Evolutionary conservation across 2,797 vertebrate species (phyloP).

Genomic region (Kryptolebias ocellatus): DNA sequence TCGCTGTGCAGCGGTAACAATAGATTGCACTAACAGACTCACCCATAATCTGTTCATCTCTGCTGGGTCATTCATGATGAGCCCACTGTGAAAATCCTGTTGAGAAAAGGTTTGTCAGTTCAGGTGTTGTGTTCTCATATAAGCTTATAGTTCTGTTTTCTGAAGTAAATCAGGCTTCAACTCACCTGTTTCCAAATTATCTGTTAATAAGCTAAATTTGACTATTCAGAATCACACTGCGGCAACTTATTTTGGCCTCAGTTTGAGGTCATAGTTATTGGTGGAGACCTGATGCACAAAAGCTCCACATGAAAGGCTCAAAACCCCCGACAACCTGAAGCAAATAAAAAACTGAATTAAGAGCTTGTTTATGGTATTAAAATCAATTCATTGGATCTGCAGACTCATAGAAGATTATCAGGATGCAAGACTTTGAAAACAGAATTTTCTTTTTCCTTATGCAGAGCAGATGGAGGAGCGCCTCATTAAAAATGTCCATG

Average conservation of each 20-base stretch:
- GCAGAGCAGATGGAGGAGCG: slow-evolving; percentile 56
- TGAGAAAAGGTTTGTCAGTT: slow-evolving; percentile 21
- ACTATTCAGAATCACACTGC: slow-evolving; percentile 4
- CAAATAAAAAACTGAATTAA: slow-evolving; percentile 17
- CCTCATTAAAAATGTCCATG: slow-evolving; percentile 69
- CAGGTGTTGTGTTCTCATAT: slow-evolving; percentile 24
- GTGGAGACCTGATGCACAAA: slow-evolving; percentile 17
- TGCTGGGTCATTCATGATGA: slow-evolving; percentile 35
- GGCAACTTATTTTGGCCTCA: slow-evolving; percentile 27
- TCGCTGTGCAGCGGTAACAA: slow-evolving; percentile 27
- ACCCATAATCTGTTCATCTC: slow-evolving; percentile 37
- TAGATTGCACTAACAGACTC: slow-evolving; percentile 30
- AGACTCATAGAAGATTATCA: slow-evolving; percentile 26
- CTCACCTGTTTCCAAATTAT: slow-evolving; percentile 2
- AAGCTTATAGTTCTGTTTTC: slow-evolving; percentile 20
- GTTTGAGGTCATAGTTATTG: slow-evolving; percentile 27
- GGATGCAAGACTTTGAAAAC: slow-evolving; percentile 39
- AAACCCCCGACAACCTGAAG: slow-evolving; percentile 28
- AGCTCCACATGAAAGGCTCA: slow-evolving; percentile 26
- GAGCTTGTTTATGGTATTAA: slow-evolving; percentile 25
- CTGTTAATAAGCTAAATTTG: slow-evolving; percentile 15
- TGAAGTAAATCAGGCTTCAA: slow-evolving; percentile 20
- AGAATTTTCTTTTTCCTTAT: slow-evolving; percentile 33
- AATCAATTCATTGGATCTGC: slow-evolving; percentile 32
- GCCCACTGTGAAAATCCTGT: slow-evolving; percentile 24